These are phyloP conservation scores for Polylopha cassiicola DNA, from an alignment of 2,888 invertebrate species.

Conservation along the genomic window DNA sequence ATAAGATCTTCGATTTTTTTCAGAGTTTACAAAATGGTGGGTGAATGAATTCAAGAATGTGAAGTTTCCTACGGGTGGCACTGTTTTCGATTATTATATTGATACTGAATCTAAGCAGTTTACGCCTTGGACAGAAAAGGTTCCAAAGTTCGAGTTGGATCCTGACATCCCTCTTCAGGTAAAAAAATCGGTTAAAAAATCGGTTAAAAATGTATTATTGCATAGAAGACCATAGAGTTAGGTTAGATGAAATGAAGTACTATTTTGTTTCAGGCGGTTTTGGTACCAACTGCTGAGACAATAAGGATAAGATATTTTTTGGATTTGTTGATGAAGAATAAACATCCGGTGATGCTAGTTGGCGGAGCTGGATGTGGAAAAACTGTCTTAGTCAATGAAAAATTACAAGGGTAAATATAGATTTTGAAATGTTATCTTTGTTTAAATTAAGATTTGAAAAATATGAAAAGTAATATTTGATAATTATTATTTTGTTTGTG, in stretches of 20 bases:
- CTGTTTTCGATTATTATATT: constrained; percentile 96
- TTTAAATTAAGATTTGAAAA: neutral
- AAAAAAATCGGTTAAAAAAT: constrained; percentile 21
- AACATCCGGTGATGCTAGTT: constrained; percentile 95
- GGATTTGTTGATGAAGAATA: constrained; percentile 91
- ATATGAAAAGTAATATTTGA: constrained; percentile 2
- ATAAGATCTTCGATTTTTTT: constrained; percentile 45
- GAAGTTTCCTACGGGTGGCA: constrained; percentile 93
- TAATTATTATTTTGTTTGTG: constrained; percentile 70
- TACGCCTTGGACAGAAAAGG: constrained; percentile 91
- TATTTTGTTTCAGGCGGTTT: constrained; percentile 80
- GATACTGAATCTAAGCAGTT: constrained; percentile 94
- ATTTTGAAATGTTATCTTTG: constrained; percentile 1
- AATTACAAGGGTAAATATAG: constrained; percentile 72
- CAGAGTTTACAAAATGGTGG: constrained; percentile 98
- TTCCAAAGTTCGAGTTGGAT: constrained; percentile 94
- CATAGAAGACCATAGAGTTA: neutral
- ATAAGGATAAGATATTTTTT: constrained; percentile 92
- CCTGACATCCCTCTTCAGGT: constrained; percentile 93
- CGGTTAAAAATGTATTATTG: neutral
- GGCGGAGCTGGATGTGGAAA: constrained; percentile 96
- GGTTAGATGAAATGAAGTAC: constrained; percentile 3
- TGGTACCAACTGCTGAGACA: constrained; percentile 96
- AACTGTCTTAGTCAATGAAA: constrained; percentile 88
- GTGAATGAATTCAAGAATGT: constrained; percentile 95